These are phyloP conservation scores for Drosophila vallismaia DNA, from an alignment of 2,888 invertebrate species.

Conservation along the genomic window DNA sequence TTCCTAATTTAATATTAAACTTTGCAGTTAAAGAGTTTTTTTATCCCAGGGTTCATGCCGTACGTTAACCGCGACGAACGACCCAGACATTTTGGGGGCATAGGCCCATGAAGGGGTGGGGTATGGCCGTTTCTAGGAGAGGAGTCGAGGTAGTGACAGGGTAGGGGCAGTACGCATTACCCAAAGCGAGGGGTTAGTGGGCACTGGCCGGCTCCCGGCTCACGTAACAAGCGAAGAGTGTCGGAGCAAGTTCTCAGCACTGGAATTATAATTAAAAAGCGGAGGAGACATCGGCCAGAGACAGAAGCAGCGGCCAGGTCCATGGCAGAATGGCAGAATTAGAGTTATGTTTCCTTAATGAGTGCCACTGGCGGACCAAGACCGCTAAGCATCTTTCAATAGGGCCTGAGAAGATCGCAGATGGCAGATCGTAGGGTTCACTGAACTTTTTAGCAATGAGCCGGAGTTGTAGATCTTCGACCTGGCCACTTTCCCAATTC, in stretches of 20 bases:
- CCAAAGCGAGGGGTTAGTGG: conserved; percentile 25
- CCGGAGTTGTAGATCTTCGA: conserved; percentile 15
- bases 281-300: conserved; percentile 46
- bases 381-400: conserved; percentile 75
- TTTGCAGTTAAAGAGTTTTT: background rate
- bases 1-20: background rate
- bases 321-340: conserved; percentile 59
- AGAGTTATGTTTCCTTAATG: conserved; percentile 80
- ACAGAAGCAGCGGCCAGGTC: conserved; percentile 36
- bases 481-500: conserved; percentile 68
- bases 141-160: background rate
- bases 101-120: conserved; percentile 13
- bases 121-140: background rate
- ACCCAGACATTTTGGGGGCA: conserved; percentile 46
- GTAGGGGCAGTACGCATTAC: conserved; percentile 1
- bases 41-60: conserved; percentile 27
- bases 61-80: conserved; percentile 72
- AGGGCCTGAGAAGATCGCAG: conserved; percentile 44
- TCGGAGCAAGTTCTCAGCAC: conserved; percentile 62
- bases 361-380: conserved; percentile 57
- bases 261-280: conserved; percentile 73
- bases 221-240: conserved; percentile 50
- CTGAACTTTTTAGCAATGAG: conserved; percentile 63
- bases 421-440: conserved; percentile 51
- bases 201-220: conserved; percentile 20